Conservation (phyloP, 1,140 invertebrate genomes). For the Zaprionus ornatus region DNA sequence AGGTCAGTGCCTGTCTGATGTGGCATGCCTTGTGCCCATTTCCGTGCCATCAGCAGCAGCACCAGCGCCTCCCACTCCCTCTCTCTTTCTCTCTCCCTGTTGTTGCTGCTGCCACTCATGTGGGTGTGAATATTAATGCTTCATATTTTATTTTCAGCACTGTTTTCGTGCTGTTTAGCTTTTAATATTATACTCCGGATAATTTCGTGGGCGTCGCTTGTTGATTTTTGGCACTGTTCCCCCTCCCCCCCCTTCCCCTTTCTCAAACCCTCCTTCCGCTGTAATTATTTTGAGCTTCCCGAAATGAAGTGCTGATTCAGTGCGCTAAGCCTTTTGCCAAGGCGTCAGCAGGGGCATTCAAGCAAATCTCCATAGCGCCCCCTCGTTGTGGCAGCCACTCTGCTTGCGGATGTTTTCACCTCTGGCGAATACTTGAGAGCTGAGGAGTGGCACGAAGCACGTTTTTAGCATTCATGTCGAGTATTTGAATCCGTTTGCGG, state of each 20-base stretch:
- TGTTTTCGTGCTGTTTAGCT: constrained; percentile 62
- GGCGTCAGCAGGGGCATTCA: not conserved
- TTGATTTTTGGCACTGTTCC: constrained; percentile 48
- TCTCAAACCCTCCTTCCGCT: not conserved
- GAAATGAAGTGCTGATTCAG: constrained; percentile 50
- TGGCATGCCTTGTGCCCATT: constrained; percentile 51
- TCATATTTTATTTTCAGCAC: constrained; percentile 74
- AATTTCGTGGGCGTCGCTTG: constrained; percentile 38
- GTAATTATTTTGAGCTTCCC: constrained; percentile 39
- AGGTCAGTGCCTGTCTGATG: constrained; percentile 61
- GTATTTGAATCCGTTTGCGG: constrained; percentile 46
- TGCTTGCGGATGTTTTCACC: constrained; percentile 24
- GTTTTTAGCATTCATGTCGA: constrained; percentile 63
- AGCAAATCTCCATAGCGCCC: not conserved
- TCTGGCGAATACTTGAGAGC: constrained; percentile 24
- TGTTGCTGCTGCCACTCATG: constrained; percentile 14
- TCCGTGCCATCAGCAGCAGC: constrained; percentile 5
- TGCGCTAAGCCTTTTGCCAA: constrained; percentile 39
- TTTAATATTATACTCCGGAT: constrained; percentile 55
- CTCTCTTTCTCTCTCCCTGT: not conserved
- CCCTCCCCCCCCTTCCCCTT: no score
- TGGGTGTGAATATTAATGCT: constrained; percentile 78
- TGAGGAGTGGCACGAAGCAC: constrained; percentile 39
- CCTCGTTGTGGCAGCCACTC: not conserved
- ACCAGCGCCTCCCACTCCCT: not conserved